Percentiles rank a stretch among this genome's conserved stretches.
phyloP scores from a whole-genome alignment of 2,797 vertebrate genomes.

The Enteromius radiatus region DNA sequence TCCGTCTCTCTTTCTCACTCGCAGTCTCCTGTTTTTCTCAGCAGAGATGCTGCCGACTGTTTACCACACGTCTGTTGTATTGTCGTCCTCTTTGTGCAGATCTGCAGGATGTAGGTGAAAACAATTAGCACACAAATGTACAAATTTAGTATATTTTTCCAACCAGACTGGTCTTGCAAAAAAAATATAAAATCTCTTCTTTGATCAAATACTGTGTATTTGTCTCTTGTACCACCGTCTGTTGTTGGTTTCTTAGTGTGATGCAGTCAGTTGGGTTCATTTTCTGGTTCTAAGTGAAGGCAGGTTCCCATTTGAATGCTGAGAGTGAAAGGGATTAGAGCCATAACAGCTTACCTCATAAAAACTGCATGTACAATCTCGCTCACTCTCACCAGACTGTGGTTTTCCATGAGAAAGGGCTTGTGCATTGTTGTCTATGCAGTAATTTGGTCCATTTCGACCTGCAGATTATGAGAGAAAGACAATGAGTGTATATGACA shows the following conservation, averaged over 20 bases:
- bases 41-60: slow-evolving; percentile 54
- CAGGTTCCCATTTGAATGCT: slow-evolving; percentile 46
- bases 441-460: slow-evolving; percentile 47
- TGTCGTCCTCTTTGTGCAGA: slow-evolving; percentile 48
- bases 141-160: not conserved
- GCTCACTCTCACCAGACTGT: slow-evolving; percentile 30
- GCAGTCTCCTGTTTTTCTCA: slow-evolving; percentile 57
- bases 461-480: not conserved
- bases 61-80: slow-evolving; percentile 12
- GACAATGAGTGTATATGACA: not conserved
- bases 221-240: not conserved
- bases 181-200: not conserved
- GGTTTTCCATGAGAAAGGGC: not conserved
- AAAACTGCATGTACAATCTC: slow-evolving; percentile 64
- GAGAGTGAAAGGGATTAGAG: slow-evolving; percentile 54
- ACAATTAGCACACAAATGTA: slow-evolving; percentile 11
- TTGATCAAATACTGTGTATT: not conserved
- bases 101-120: slow-evolving; percentile 21
- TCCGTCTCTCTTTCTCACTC: slow-evolving; percentile 64
- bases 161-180: not conserved
- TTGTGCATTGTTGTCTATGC: slow-evolving; percentile 49
- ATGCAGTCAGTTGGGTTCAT: not conserved
- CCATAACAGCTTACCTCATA: slow-evolving; percentile 64
- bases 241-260: not conserved
- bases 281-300: slow-evolving; percentile 31